Percentiles rank a stretch among this genome's conserved stretches.
Evolutionary conservation across 2,888 invertebrate species (phyloP).

Genomic region (Drosophila borborema): DNA sequence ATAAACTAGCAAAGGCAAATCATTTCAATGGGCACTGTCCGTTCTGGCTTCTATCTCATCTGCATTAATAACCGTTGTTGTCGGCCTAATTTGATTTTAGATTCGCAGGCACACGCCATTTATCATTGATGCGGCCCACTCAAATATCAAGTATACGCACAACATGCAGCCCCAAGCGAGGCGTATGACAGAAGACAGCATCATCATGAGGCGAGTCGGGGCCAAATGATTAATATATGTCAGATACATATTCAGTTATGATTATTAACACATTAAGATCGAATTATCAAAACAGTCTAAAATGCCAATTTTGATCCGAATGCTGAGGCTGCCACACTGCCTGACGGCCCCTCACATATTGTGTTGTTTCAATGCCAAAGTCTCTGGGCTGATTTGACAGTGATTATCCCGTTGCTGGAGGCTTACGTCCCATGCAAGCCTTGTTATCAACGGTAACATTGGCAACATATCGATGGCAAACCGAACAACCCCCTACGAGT

Average conservation of each 20-base stretch:
- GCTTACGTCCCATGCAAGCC: neutral
- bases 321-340: too few relatives aligned
- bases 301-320: constrained; percentile 31
- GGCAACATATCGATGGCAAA: too few relatives aligned
- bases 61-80: neutral
- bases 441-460: constrained; percentile 24
- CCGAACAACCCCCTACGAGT: constrained; percentile 7
- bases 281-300: constrained; percentile 41
- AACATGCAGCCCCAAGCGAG: constrained; percentile 23
- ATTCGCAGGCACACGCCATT: constrained; percentile 34
- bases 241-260: constrained; percentile 48
- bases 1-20: neutral
- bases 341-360: constrained; percentile 2
- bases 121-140: constrained; percentile 51
- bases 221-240: constrained; percentile 64
- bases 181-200: constrained; percentile 22
- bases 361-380: constrained; percentile 31
- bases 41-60: neutral
- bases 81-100: constrained; percentile 46
- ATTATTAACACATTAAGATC: constrained; percentile 68
- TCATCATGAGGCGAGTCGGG: constrained; percentile 49
- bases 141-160: constrained; percentile 42
- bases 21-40: neutral
- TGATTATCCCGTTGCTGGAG: constrained; percentile 19
- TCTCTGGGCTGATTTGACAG: constrained; percentile 34